phyloP scores from a whole-genome alignment of 2,888 invertebrate species.

The Noctua janthe region DNA sequence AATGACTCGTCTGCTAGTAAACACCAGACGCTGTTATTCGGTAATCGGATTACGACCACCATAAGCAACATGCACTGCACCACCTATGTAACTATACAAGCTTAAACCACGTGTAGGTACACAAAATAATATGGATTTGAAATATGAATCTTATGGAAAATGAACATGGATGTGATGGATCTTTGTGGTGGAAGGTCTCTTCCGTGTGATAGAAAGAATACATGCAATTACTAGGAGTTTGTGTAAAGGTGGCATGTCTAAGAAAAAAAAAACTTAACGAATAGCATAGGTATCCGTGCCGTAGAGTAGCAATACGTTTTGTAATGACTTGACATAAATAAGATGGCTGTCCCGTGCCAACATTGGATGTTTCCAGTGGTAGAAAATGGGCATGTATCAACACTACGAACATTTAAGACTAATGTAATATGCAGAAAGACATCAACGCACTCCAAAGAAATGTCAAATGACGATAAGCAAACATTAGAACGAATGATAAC shows the following conservation, averaged over 20 bases:
- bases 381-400: background rate
- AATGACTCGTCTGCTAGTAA: conserved; percentile 13
- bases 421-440: background rate
- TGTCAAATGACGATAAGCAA: conserved; percentile 70
- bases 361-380: background rate
- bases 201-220: background rate
- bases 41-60: conserved; percentile 39
- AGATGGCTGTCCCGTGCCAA: background rate
- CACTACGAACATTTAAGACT: background rate
- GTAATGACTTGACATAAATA: background rate
- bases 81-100: background rate
- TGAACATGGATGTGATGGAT: no score
- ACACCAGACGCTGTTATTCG: conserved; percentile 12
- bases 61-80: background rate
- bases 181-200: background rate
- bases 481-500: conserved; percentile 64
- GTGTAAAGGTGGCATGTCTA: background rate
- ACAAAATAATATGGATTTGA: conserved; percentile 2
- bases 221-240: background rate
- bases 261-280: background rate
- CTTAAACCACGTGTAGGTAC: background rate
- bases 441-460: conserved; percentile 21
- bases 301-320: background rate
- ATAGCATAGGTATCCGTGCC: background rate
- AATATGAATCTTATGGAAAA: background rate